phyloP scores from a whole-genome alignment of 2,888 invertebrate species.

The Choristoneura rosaceana region DNA sequence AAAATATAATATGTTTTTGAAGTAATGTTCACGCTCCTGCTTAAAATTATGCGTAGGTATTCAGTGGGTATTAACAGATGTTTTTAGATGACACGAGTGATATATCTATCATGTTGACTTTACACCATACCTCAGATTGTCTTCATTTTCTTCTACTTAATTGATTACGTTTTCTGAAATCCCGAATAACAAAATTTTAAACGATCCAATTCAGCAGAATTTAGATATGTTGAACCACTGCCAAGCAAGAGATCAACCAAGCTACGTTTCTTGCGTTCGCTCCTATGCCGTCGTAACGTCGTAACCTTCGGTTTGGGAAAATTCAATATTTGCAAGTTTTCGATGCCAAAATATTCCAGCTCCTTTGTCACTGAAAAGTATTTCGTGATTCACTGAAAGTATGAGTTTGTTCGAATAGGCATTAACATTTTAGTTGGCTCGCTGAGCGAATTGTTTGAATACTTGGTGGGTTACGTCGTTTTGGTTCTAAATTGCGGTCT shows the following conservation, averaged over 20 bases:
- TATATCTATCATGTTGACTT: not conserved
- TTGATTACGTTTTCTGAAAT: slow-evolving; percentile 4
- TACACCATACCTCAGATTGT: not conserved
- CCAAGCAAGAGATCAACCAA: slow-evolving; percentile 22
- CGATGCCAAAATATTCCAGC: slow-evolving; percentile 49
- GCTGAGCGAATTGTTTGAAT: slow-evolving; percentile 72
- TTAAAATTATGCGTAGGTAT: not conserved
- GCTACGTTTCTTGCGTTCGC: not conserved
- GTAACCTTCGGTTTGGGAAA: slow-evolving; percentile 33
- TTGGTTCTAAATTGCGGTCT: slow-evolving; percentile 52
- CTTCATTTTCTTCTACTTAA: slow-evolving; percentile 14
- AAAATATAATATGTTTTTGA: not conserved
- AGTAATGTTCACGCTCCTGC: not conserved
- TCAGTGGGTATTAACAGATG: not conserved
- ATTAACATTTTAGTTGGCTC: slow-evolving; percentile 74
- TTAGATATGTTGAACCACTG: slow-evolving; percentile 29
- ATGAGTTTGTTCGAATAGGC: slow-evolving; percentile 53
- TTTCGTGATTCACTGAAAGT: slow-evolving; percentile 73
- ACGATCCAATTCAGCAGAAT: slow-evolving; percentile 33
- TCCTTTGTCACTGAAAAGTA: slow-evolving; percentile 67
- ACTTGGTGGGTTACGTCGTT: slow-evolving; percentile 64
- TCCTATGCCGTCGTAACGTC: not conserved
- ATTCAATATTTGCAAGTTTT: slow-evolving; percentile 36
- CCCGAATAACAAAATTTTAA: slow-evolving; percentile 22
- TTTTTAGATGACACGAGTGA: not conserved